phyloP scores from a whole-genome alignment of 2,888 invertebrate genomes.

The Aphelenchoides bicaudatus region DNA sequence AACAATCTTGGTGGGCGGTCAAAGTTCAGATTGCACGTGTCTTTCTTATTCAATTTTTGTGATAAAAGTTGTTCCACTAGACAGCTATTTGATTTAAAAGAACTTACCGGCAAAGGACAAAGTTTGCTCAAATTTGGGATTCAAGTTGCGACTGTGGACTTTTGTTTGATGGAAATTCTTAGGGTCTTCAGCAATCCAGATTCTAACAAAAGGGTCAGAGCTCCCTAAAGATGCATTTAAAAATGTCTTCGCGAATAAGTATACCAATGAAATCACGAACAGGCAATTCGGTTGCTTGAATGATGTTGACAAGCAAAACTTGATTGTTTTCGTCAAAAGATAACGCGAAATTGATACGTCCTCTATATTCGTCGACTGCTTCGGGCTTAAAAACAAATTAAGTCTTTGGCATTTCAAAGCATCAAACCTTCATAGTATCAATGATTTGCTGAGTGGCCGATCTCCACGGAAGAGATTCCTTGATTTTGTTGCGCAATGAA shows the following conservation, averaged over 20 bases:
- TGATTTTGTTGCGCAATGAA: slow-evolving; percentile 13
- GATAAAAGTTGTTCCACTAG: no score
- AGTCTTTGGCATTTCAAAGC: no score
- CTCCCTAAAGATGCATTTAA: slow-evolving; percentile 42
- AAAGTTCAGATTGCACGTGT: no score
- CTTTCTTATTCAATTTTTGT: no score
- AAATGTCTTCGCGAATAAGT: no score
- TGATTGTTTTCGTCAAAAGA: slow-evolving; percentile 47
- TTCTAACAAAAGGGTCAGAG: slow-evolving; percentile 56
- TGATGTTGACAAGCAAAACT: slow-evolving; percentile 46
- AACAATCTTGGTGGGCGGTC: no score
- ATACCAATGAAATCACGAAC: slow-evolving; percentile 55
- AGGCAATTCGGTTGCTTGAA: slow-evolving; percentile 57
- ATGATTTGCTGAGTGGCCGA: slow-evolving; percentile 41
- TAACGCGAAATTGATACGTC: slow-evolving; percentile 53
- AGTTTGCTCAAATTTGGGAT: slow-evolving; percentile 55
- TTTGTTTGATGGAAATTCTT: slow-evolving; percentile 43
- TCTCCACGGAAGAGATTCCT: slow-evolving; percentile 18
- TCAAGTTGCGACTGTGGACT: slow-evolving; percentile 48
- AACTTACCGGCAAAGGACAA: slow-evolving; percentile 48
- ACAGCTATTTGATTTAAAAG: no score
- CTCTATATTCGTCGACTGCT: slow-evolving; percentile 48
- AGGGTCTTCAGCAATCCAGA: slow-evolving; percentile 47
- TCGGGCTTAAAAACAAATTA: no score
- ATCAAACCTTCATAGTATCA: slow-evolving; percentile 49